Base-by-base conservation (phyloP, 1,140 invertebrate species). In the Hylyphantes graminicola region DNA sequence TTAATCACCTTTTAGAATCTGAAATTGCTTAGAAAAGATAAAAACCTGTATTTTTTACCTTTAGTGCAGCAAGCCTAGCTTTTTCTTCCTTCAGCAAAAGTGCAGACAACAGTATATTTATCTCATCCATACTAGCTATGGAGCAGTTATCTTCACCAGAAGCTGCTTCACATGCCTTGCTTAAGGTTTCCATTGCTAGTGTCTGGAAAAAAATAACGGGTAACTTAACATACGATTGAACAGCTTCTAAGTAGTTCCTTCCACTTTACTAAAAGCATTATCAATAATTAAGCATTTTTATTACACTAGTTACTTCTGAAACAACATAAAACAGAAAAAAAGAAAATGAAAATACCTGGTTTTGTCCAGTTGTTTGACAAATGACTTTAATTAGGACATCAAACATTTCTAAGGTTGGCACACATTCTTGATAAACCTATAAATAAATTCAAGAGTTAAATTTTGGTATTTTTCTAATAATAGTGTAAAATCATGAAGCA, bases 321-420 rank as follows among this genome's bases (percentile, higher is more conserved):
- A 35, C 35, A 70, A n/a, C 10, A 53, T 70, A 10, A 50, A 11
- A 67, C 13, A 21, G 0, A 19, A 11, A 7, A 4, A 6, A 59
- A 19, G 12, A 65, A 7, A 65, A 19, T 12, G 48, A 19, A 83
- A 12, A 51, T 75, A 85, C 85, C 85, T 85, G 85, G 51, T 75
- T 54, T 63, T 78, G 54, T 0, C 77, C 75, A 59, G 57, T 90
- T n/a, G 77, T 86, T 90, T 92, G 88, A 92, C 93, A 93, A 87
- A 97, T 95, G 7, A 97, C 90, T 85, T 96, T 92, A 57, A 97
- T 92, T 11, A 97, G 90, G 17, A 96, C 89, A 65, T 93, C 90
- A 87, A 97, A 93, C 91, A 98, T 94, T 82, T 95, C 93, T 87
- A 93, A 92, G 65, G 94, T 91, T 6, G 97, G 96, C 85, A 98